Conservation (phyloP, 2,888 invertebrate genomes). For the Phragmatobia fuliginosa region DNA sequence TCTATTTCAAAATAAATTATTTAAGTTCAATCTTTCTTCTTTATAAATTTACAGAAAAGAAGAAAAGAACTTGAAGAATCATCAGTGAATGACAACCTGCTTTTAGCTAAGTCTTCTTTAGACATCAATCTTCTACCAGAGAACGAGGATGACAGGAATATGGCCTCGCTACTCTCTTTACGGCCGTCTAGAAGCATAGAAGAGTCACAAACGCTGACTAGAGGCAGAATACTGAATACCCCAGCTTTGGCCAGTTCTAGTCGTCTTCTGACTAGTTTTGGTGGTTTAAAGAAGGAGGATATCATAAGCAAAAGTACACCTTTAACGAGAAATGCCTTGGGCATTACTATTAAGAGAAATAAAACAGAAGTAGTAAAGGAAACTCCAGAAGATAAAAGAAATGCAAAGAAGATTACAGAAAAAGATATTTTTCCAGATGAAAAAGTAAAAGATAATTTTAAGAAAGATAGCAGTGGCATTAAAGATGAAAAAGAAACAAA, state of each 20-base stretch:
- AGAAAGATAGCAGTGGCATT: slow-evolving; percentile 14
- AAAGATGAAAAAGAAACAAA: slow-evolving; percentile 23
- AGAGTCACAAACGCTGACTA: slow-evolving; percentile 83
- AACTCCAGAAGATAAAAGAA: slow-evolving; percentile 15
- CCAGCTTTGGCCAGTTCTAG: slow-evolving; percentile 87
- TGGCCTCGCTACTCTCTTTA: slow-evolving; percentile 92
- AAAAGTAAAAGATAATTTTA: slow-evolving; percentile 18
- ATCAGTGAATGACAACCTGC: slow-evolving; percentile 89
- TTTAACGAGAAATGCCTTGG: slow-evolving; percentile 73
- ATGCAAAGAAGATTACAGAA: slow-evolving; percentile 5
- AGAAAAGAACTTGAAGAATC: slow-evolving; percentile 91
- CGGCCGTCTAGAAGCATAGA: slow-evolving; percentile 88
- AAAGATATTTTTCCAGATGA: slow-evolving; percentile 14
- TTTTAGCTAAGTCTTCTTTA: slow-evolving; percentile 92
- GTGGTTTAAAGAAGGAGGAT: slow-evolving; percentile 86
- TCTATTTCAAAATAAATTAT: too few species aligned
- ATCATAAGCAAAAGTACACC: slow-evolving; percentile 71
- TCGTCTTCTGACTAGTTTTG: slow-evolving; percentile 79
- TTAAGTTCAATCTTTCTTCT: too few species aligned
- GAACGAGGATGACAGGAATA: slow-evolving; percentile 91
- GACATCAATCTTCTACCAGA: slow-evolving; percentile 93
- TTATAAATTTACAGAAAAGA: slow-evolving; percentile 74
- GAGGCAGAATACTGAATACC: slow-evolving; percentile 83
- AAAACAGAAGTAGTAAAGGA: slow-evolving; percentile 41
- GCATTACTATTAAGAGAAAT: slow-evolving; percentile 72